Evolutionary conservation across 2,888 invertebrate species (phyloP).

Genomic region (Chelonus formosanus): DNA sequence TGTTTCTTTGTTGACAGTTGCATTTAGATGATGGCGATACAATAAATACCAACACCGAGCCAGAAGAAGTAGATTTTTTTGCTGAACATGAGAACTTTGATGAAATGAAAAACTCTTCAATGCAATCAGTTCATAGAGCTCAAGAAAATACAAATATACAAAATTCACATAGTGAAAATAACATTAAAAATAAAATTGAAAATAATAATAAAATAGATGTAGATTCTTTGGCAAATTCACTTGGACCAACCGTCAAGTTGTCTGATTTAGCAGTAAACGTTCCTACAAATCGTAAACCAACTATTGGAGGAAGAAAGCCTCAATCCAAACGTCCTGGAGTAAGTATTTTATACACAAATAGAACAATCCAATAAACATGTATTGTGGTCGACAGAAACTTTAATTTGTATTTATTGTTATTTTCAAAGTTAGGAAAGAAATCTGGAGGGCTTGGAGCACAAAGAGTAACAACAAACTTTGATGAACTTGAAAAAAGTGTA

Average conservation of each 20-base stretch:
- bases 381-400: no score
- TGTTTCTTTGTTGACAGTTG: conserved; percentile 67
- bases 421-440: conserved; percentile 83
- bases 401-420: conserved; percentile 17
- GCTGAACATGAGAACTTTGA: conserved; percentile 75
- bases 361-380: no score
- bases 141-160: conserved; percentile 12
- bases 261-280: conserved; percentile 46
- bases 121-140: conserved; percentile 7
- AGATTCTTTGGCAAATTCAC: conserved; percentile 39
- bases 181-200: conserved; percentile 5
- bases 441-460: conserved; percentile 89
- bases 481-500: conserved; percentile 91
- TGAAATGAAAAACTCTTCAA: conserved; percentile 38
- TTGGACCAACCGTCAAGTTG: conserved; percentile 56
- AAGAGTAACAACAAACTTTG: conserved; percentile 93
- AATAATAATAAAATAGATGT: conserved; percentile 34
- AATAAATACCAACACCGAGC: conserved; percentile 67
- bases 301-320: conserved; percentile 77
- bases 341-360: conserved; percentile 51
- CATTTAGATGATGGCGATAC: conserved; percentile 73
- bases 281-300: conserved; percentile 69
- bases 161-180: conserved; percentile 16
- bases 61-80: conserved; percentile 91
- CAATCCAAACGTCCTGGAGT: conserved; percentile 77